Base-by-base conservation (phyloP, 2,888 invertebrate genomes). In the Amitus sp. region DNA sequence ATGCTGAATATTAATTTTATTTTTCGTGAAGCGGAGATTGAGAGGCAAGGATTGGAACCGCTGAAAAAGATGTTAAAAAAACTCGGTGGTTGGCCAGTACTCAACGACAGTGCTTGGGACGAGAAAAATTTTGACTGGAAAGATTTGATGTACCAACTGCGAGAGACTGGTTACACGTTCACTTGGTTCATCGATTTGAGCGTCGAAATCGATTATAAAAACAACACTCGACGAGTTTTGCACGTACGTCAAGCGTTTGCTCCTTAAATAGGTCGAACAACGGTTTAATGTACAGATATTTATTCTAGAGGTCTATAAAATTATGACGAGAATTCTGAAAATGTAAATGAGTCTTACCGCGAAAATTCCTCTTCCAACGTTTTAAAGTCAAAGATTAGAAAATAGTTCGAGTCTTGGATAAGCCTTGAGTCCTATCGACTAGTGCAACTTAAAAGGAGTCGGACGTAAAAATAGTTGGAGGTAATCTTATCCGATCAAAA, bases 31-130 rank as follows among this genome's bases (percentile, higher is more conserved):
- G 95, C 89, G 67, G 83, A 89, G 17, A 96, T 97, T 72, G 95
- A 96, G 77, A 84, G 87, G 1, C 87, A 90, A 47, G 96, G 94
- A 0, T 81, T 92, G 39, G 82, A 84, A 2, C 95, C 96, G 0
- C 86, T 96, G 34, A 82, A 87, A 52, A 84, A 86, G 0, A 89
- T 95, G 77, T 82, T 96, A 51, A 85, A 86, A 30, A 84, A 87
- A n/a, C 85, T 97, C 18, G 96, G 97, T 0, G 96, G 96, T 2
- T 98, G 96, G 96, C 97, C 98, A 0, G 91, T 93, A n/a, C 83
- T 96, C 28, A 90, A 91, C 66, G 94, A 91, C 0, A 85, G 88
- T 23, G 66, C 78, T 0, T 96, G 95, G 95, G 86, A 89, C 67
- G 88, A 88, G 2, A 81, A 80, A 0, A 80, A 84, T 7, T 96